phyloP scores from a whole-genome alignment of 2,888 invertebrate genomes.

The Chymomyza amoena region DNA sequence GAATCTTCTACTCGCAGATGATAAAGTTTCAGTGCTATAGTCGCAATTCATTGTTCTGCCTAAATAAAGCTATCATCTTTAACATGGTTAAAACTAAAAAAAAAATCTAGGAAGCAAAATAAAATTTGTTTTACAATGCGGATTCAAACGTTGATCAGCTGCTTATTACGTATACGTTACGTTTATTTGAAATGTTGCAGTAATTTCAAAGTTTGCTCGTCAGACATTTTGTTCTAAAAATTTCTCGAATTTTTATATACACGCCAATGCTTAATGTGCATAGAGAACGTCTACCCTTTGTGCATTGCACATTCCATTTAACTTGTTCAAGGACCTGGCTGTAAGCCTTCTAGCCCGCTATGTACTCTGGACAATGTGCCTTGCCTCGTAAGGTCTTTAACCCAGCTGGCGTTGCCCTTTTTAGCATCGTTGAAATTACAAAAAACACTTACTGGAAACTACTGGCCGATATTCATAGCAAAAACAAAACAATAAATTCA shows the following conservation, averaged over 20 bases:
- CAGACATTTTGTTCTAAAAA: not conserved
- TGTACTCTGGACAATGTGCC: not conserved
- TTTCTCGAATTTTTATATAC: not conserved
- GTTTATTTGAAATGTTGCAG: not conserved
- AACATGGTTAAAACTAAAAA: no score
- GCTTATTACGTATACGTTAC: no score
- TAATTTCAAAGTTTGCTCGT: not conserved
- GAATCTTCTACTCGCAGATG: no score
- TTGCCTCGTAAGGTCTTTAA: conserved; percentile 46
- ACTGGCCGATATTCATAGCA: conserved; percentile 39
- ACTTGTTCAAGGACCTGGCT: not conserved
- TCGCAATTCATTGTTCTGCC: no score
- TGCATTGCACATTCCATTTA: not conserved
- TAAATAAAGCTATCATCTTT: no score
- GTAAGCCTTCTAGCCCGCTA: not conserved
- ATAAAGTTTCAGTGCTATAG: no score
- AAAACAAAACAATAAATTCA: conserved; percentile 57
- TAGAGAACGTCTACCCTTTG: not conserved
- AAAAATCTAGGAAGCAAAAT: no score
- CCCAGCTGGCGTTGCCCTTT: conserved; percentile 35
- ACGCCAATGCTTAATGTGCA: not conserved
- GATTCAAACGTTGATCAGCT: no score
- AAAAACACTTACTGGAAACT: conserved; percentile 33
- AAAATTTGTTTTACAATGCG: no score
- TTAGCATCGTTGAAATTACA: conserved; percentile 28